phyloP scores from a whole-genome alignment of 2,797 vertebrate genomes.

The Chromobotia macracanthus region DNA sequence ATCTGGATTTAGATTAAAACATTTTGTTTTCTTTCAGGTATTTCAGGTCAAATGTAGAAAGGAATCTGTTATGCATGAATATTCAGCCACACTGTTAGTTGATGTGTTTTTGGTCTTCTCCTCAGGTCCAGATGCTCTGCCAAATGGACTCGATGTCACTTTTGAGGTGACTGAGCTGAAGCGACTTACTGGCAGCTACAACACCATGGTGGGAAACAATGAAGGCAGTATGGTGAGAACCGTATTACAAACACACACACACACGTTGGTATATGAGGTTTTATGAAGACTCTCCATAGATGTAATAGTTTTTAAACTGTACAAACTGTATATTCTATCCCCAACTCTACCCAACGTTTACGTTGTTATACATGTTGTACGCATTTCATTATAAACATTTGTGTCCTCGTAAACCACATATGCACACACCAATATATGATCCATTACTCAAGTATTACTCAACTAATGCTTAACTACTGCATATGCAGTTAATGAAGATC shows the following conservation, averaged over 20 bases:
- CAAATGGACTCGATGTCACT: slow-evolving; percentile 92
- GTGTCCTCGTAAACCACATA: too few relatives aligned
- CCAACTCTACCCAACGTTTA: too few relatives aligned
- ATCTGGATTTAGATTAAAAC: neutral
- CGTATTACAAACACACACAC: neutral
- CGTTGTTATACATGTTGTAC: too few relatives aligned
- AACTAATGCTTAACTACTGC: too few relatives aligned
- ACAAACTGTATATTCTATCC: too few relatives aligned
- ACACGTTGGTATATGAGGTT: too few relatives aligned
- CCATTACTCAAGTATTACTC: too few relatives aligned
- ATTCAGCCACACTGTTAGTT: neutral
- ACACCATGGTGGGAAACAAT: slow-evolving; percentile 98
- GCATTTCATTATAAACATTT: too few relatives aligned
- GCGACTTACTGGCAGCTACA: slow-evolving; percentile 92
- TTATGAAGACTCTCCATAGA: too few relatives aligned
- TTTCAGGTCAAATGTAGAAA: too few relatives aligned
- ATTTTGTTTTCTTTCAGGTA: neutral
- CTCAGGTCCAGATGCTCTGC: slow-evolving; percentile 86
- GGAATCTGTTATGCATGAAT: neutral
- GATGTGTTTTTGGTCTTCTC: neutral
- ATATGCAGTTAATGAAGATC: neutral
- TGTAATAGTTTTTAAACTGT: too few relatives aligned
- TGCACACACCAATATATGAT: too few relatives aligned
- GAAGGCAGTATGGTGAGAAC: slow-evolving; percentile 95
- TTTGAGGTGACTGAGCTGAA: slow-evolving; percentile 93